phyloP scores from a whole-genome alignment of 2,797 vertebrate genomes.

The Amniataba percoides region DNA sequence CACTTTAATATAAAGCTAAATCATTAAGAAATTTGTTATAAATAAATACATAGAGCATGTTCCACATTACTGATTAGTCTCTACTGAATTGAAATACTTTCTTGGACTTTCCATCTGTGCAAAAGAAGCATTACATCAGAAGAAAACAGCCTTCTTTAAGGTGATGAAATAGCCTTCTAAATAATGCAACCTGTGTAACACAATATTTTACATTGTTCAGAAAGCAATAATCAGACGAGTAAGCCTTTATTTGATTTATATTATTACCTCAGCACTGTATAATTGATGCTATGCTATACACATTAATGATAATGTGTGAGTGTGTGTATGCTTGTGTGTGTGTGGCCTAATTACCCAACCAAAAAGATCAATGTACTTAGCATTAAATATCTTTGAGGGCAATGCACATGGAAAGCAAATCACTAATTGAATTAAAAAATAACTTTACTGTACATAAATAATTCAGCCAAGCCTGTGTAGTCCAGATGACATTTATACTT shows the following conservation, averaged over 20 bases:
- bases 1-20: background rate
- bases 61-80: background rate
- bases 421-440: conserved; percentile 47
- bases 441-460: conserved; percentile 49
- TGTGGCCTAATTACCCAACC: conserved; percentile 22
- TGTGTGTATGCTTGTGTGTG: background rate
- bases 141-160: background rate
- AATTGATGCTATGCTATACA: conserved; percentile 8
- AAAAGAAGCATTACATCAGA: conserved; percentile 9
- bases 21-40: background rate
- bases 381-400: conserved; percentile 19
- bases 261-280: background rate
- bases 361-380: conserved; percentile 40
- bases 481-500: conserved; percentile 37
- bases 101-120: background rate
- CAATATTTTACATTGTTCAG: conserved; percentile 6
- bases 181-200: conserved; percentile 16
- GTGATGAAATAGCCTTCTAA: conserved; percentile 30
- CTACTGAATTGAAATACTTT: background rate
- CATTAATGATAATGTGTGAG: conserved; percentile 5
- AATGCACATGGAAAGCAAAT: conserved; percentile 35
- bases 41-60: background rate
- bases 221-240: conserved; percentile 21
- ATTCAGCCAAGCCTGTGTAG: conserved; percentile 3
- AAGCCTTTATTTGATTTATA: conserved; percentile 30